Evolutionary conservation across 2,888 invertebrate species (phyloP), one percentile per base, ranked within the genome.

Genomic region (Agapostemon virescens): DNA sequence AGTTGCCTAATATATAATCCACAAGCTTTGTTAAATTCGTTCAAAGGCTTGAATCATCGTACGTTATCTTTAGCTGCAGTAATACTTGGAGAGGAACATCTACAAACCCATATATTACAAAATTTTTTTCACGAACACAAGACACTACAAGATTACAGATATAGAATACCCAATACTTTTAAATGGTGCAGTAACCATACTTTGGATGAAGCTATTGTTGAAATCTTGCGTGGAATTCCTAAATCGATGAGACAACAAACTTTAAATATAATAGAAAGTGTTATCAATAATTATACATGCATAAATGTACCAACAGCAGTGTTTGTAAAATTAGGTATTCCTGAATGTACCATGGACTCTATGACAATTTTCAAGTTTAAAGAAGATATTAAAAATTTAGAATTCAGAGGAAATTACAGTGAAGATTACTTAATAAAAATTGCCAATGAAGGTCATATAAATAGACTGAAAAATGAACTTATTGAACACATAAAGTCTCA

Each of bases 51-150:
- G 45, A 94, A 95, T 81, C 94, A 94, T 84, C 94, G 95, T 26
- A 93, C 96, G 81, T 91, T 98, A 69, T 97, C 98, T 0, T 90
- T 98, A 36, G 94, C 98, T 83, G 97, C 97, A 0, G 96, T 96
- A 0, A 90, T 98, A 42, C 93, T 98, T 11, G 98, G 98, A 55
- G 0, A 23, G 1, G 98, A 98, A 93, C 98, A 98, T 93, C 96
- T 93, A 95, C 98, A 13, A 94, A 95, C 52, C 94, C 94, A 78
- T 6, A 93, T 94, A 0, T 97, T 98, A 89, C 93, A 93, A 4
- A 94, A 95, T 84, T 97, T 98, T 91, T 96, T 96, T 89, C 92
- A 93, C 0, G 94, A 95, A 71, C 90, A 96, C 11, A 95, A 95
- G 90, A 88, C 95, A 30, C 55, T 93, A 93, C 81, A 93, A 93